Evolutionary conservation across 1,140 invertebrate species (phyloP), one percentile per base, ranked within the genome.

Genomic region (Ptiloglossa arizonensis): DNA sequence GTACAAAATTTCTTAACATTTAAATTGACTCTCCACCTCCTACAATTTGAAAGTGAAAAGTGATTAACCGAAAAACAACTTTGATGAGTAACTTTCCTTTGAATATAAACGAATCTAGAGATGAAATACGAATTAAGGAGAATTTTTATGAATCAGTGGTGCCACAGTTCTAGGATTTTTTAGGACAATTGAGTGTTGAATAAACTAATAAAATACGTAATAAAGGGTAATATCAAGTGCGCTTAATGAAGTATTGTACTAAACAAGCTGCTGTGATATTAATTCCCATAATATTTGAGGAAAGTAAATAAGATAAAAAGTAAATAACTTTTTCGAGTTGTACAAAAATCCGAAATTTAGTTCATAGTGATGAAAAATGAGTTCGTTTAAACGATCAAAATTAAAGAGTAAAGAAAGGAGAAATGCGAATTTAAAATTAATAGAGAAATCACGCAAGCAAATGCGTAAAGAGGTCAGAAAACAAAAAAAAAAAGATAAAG

Each of bases 391-490:
- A 48, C 44, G 24, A 8, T 63, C 5, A 0, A 63, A 46, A 32
- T 5, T 24, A 48, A 77, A 73, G 44, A 11, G n/a, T 38, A 75
- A 70, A 15, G 5, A 32, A 27, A n/a, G 24, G 32, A 67, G 71
- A n/a, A 13, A 67, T 35, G 1, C 38, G 24, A 48, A 2, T 9
- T 27, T n/a, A 22, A 82, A 74, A 50, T 5, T 27, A 4, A 27
- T 69, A 13, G 2, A 66, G 46, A 93, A 93, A 90, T 92, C 93
- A 0, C 93, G 95, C 9, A 95, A 95, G 88, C 92, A 95, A 84
- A 86, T 94, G 15, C 91, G 95, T 3, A 95, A 95, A 87, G 94
- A 94, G 62, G 93, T 94, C 63, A 85, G 94, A 27, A 88, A 92
- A 27, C 83, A 91, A 56, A 93, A 94, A 50, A 95, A 95, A 85